These are phyloP conservation scores for Andricus curvator DNA, from an alignment of 2,888 invertebrate genomes.

Conservation along the genomic window DNA sequence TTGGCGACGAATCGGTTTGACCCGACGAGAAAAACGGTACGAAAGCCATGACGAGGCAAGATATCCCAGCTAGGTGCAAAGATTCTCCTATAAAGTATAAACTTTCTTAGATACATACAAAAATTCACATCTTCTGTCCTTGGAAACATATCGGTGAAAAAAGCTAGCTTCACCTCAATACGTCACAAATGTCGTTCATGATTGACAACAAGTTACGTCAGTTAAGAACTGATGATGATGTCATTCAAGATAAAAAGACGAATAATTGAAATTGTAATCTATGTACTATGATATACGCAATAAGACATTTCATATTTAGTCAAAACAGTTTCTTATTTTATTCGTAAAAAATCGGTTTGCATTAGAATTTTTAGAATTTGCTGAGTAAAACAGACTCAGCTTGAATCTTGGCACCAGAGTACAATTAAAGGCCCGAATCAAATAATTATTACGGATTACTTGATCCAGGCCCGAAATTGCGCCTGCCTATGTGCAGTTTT, in stretches of 20 bases:
- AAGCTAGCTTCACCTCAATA: neutral
- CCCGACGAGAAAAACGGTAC: slow-evolving; percentile 50
- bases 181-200: neutral
- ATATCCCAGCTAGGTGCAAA: neutral
- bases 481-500: too few relatives aligned
- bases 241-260: neutral
- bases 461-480: too few relatives aligned
- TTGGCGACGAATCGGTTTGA: slow-evolving; percentile 62
- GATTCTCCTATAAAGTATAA: neutral
- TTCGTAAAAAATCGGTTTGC: too few relatives aligned
- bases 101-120: neutral
- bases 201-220: slow-evolving; percentile 20
- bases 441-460: too few relatives aligned
- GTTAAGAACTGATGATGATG: neutral
- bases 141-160: neutral
- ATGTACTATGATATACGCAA: neutral
- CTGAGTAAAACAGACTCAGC: too few relatives aligned
- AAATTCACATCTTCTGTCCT: neutral
- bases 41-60: slow-evolving; percentile 23
- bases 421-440: too few relatives aligned
- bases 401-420: too few relatives aligned
- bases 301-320: too few relatives aligned
- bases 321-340: too few relatives aligned
- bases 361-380: too few relatives aligned
- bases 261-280: neutral